Percentiles rank a stretch among this genome's conserved stretches.
phyloP scores from a whole-genome alignment of 2,113 vertebrate genomes.

The Tychaedon coryphoeus region DNA sequence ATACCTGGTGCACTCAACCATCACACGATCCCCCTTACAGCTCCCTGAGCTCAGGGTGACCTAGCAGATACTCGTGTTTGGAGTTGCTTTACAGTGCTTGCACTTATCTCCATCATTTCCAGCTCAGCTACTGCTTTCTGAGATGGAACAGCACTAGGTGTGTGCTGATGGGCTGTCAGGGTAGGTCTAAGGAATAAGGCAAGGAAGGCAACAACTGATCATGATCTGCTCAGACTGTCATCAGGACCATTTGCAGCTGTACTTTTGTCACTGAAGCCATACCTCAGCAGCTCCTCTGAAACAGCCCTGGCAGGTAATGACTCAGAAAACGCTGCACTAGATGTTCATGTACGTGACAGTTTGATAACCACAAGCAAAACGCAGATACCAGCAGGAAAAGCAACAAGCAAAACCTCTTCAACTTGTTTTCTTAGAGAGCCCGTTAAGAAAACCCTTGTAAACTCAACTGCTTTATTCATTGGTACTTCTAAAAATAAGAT shows the following conservation, averaged over 20 bases:
- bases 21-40: background rate
- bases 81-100: background rate
- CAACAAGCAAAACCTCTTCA: background rate
- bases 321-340: background rate
- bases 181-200: background rate
- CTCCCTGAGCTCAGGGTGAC: background rate
- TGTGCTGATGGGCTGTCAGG: background rate
- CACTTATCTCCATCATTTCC: background rate
- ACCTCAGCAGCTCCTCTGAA: background rate
- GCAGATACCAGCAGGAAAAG: background rate
- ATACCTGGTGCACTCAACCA: background rate
- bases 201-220: background rate
- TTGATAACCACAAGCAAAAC: background rate
- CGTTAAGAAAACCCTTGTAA: background rate
- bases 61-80: fast-evolving
- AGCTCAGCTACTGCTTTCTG: background rate
- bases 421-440: background rate
- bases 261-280: background rate
- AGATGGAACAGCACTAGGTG: background rate
- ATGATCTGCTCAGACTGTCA: background rate
- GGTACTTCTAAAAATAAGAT: background rate
- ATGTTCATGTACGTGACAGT: background rate
- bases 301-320: background rate
- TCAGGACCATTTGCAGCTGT: background rate
- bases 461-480: background rate